Base-by-base conservation (phyloP, 2,888 invertebrate genomes). In the Acrobeloides nanus region DNA sequence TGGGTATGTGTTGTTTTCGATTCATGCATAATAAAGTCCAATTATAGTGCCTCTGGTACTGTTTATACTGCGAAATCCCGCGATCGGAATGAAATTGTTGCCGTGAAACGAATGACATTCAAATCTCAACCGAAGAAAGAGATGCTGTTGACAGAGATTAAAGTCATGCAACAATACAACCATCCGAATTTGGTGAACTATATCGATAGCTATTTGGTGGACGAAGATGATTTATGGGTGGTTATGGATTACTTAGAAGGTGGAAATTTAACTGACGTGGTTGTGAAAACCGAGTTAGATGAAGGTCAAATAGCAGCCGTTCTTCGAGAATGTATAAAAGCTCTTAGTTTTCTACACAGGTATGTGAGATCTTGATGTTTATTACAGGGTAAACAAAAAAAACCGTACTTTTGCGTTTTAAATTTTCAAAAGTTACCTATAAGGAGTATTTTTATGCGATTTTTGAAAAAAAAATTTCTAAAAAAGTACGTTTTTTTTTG, bases 301-400 rank as follows among this genome's bases (percentile, higher is more conserved):
- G 90, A 92, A 74, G 84, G 85, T 0, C 92, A 93, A 74, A 93
- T 93, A 43, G 90, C 92, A 0, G 87, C 89, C 3, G 89, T 93
- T 7, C 87, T 89, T 68, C 81, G 84, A 21, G 92, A 93, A 76
- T 68, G 86, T 34, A 77, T 93, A 4, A 83, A 85, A 74, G 93
- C 89, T 1, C 81, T 93, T 37, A 82, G 84, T 53, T 95, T 90
- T 76, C 79, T 92, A 12, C 90, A 92, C 76, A 59, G 63, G 68
- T 68, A 42, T 20, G 51, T 33, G 20, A 23, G 15, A 52, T n/a
- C 18, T n/a, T n/a, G 12, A 12, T 35, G 29, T 8, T 29, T 29
- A 29, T 29, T 29, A n/a, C n/a, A n/a, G n/a, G n/a, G n/a, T n/a
- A n/a, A n/a, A n/a, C n/a, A n/a, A n/a, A n/a, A n/a, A n/a, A n/a